Percentiles rank a stretch among this genome's conserved stretches.
These are phyloP conservation scores for Syngnathoides biaculeatus DNA, from an alignment of 2,113 vertebrate genomes.

Conservation along the genomic window DNA sequence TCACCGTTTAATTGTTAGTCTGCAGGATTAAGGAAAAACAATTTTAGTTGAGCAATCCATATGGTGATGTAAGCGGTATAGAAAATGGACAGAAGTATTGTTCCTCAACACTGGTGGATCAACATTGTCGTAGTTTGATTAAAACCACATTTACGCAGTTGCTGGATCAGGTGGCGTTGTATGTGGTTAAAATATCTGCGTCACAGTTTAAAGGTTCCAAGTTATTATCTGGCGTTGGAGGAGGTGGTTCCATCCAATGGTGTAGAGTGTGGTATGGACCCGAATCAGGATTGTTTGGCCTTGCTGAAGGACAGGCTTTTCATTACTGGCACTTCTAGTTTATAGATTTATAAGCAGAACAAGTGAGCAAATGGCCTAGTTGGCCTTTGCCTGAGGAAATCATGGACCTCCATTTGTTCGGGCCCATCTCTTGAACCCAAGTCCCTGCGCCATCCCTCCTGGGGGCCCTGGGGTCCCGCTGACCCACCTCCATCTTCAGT, in stretches of 20 bases:
- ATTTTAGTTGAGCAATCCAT: background rate
- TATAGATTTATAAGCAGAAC: constrained; percentile 36
- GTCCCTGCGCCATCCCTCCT: constrained; percentile 58
- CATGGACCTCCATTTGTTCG: constrained; percentile 60
- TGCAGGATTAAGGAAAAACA: background rate
- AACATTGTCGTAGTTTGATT: background rate
- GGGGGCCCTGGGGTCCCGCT: constrained; percentile 51
- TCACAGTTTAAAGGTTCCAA: background rate
- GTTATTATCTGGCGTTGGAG: background rate
- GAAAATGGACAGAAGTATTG: background rate
- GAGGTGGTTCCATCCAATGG: background rate
- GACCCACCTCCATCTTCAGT: constrained; percentile 59
- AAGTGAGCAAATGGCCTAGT: constrained; percentile 52
- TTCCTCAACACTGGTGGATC: background rate
- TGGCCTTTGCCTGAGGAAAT: constrained; percentile 65
- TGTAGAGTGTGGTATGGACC: background rate
- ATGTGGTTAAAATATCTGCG: background rate
- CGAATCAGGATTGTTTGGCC: background rate
- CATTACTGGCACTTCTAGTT: constrained; percentile 10
- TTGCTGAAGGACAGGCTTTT: background rate
- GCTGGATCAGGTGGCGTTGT: background rate
- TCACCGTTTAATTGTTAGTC: background rate
- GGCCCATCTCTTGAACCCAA: constrained; percentile 53
- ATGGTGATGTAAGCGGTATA: too few species aligned
- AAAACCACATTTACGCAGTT: background rate